Evolutionary conservation across 92 coral and sea anemone species (phyloP).

Genomic region (Zoanthus sociatus): DNA sequence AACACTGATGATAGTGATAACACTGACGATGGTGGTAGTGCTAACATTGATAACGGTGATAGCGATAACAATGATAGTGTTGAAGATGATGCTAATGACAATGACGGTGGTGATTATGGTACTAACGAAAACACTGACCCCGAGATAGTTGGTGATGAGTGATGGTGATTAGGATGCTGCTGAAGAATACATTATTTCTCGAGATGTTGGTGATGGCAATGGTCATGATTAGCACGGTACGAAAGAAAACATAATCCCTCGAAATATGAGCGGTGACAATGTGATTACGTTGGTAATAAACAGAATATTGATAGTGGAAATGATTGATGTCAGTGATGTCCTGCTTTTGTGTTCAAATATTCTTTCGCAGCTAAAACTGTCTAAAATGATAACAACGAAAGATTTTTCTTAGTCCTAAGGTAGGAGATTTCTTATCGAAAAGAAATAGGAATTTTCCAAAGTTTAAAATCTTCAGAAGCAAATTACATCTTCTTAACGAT

Average conservation of each 20-base stretch:
- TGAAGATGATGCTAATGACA: background rate
- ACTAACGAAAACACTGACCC: background rate
- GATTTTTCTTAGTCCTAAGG: too few species aligned
- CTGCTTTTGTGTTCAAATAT: too few species aligned
- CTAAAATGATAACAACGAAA: too few species aligned
- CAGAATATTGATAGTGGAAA: too few species aligned
- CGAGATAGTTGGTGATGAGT: background rate
- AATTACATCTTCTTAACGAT: background rate
- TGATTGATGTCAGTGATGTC: too few species aligned
- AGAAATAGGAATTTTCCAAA: background rate
- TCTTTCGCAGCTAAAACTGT: too few species aligned
- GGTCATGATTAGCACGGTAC: too few species aligned
- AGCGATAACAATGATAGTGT: background rate
- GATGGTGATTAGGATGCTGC: background rate
- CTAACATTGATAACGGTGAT: background rate
- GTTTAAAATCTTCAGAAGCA: background rate
- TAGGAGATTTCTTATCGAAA: background rate
- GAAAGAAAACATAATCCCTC: too few species aligned
- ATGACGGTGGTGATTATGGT: background rate
- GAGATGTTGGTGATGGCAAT: background rate
- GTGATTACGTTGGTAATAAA: too few species aligned
- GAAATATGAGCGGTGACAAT: too few species aligned
- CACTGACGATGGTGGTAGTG: too few species aligned
- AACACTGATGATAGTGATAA: background rate
- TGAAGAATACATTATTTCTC: too few species aligned